Percentiles rank a stretch among this genome's conserved stretches.
Conservation (phyloP, 2,888 invertebrate genomes). For the Priocnemis perturbator region DNA sequence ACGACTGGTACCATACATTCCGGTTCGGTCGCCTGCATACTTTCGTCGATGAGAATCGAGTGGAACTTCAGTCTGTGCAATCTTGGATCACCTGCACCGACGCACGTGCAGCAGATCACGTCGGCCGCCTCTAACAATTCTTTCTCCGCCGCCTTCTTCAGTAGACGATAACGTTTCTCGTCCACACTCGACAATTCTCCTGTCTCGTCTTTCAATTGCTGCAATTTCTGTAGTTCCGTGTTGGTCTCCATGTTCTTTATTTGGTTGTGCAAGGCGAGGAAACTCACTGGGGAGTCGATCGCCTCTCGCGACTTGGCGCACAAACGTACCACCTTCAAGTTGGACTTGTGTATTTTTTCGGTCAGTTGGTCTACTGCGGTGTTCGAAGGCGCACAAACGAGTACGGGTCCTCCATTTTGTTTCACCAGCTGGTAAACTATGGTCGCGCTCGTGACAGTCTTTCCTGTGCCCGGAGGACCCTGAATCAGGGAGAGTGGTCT, state of each 20-base stretch:
- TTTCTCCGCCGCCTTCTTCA: slow-evolving; percentile 94
- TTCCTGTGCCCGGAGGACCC: slow-evolving; percentile 98
- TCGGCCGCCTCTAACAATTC: slow-evolving; percentile 96
- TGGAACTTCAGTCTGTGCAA: slow-evolving; percentile 95
- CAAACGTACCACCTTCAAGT: slow-evolving; percentile 93
- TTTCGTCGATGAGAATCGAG: slow-evolving; percentile 97
- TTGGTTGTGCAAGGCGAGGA: slow-evolving; percentile 97
- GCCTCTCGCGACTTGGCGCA: slow-evolving; percentile 99
- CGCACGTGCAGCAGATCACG: slow-evolving; percentile 99
- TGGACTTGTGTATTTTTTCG: slow-evolving; percentile 98
- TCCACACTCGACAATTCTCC: slow-evolving; percentile 97
- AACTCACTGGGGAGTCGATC: slow-evolving; percentile 97
- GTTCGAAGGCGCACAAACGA: slow-evolving; percentile 99
- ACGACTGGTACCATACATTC: slow-evolving; percentile 99
- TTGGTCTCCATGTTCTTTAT: slow-evolving; percentile 95
- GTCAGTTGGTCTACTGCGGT: slow-evolving; percentile 99
- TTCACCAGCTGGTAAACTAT: slow-evolving; percentile 98
- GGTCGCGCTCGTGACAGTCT: slow-evolving; percentile 99
- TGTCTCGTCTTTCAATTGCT: slow-evolving; percentile 97
- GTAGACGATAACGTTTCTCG: slow-evolving; percentile 92
- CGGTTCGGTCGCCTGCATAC: slow-evolving; percentile 97
- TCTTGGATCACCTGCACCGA: slow-evolving; percentile 97
- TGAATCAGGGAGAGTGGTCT: slow-evolving; percentile 97
- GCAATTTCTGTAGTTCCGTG: slow-evolving; percentile 94
- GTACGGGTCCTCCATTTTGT: slow-evolving; percentile 94